Base-by-base conservation (phyloP, 2,888 invertebrate species). In the Ecdyonurus torrentis region DNA sequence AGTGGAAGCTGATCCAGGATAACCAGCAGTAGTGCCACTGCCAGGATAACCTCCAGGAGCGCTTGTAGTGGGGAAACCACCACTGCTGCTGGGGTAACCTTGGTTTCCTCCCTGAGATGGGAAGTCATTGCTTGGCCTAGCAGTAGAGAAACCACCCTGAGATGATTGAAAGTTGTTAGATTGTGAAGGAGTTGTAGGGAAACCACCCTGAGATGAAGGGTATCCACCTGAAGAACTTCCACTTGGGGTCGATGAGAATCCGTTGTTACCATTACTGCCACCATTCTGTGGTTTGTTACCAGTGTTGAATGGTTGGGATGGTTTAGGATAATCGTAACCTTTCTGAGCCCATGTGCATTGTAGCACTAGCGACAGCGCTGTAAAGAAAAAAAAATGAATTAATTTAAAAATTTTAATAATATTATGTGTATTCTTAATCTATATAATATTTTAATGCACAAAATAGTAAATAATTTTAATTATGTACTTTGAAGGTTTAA, bases 241-340 rank as follows among this genome's bases (percentile, higher is more conserved):
- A 37, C 37, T 37, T 5, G 37, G 37, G 37, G 37, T 37, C 15
- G 37, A 10, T 10, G 37, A 37, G 37, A 37, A 37, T 10, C 37
- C 37, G 5, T 15, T 15, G 7, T 15, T 15, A 37, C 15, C 15
- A 37, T 37, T 37, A 15, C 37, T 15, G 37, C 37, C n/a, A n/a
- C n/a, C n/a, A n/a, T n/a, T 37, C 55, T 55, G 55, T n/a, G 55
- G 55, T 55, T 20, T 55, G 55, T 20, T 55, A 37, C 55, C 55
- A n/a, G 55, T 55, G 55, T n/a, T 20, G n/a, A 55, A 55, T 5
- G 19, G 7, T 20, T 7, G 10, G 55, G 7, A 5, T 5, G 55
- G 55, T n/a, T 55, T 55, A n/a, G 55, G 55, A 20, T 55, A 55
- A n/a, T 55, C 55, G 22, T 55, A 55, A 18, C 50, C 50, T 50